Conservation (phyloP, 2,113 vertebrate species). For the Willisornis vidua region DNA sequence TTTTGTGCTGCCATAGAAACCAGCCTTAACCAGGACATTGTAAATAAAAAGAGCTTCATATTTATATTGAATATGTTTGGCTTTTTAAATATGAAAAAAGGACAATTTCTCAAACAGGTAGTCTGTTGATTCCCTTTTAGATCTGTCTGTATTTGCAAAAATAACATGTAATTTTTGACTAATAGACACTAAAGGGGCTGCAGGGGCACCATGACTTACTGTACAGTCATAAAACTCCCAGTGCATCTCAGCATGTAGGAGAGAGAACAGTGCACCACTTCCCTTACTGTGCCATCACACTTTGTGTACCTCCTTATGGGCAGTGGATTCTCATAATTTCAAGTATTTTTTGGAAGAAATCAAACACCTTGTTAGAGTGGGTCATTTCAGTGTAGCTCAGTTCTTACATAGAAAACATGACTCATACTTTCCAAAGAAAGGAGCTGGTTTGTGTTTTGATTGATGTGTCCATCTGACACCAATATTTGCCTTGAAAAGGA, state of each 20-base stretch:
- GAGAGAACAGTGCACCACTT: neutral
- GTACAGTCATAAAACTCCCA: neutral
- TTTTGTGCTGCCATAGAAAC: conserved; percentile 69
- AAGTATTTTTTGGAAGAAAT: neutral
- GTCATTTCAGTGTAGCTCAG: neutral
- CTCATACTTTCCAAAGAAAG: neutral
- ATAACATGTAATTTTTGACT: conserved; percentile 14
- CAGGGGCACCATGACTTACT: neutral
- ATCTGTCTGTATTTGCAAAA: neutral
- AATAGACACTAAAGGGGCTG: neutral
- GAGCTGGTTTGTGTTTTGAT: neutral
- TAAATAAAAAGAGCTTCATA: conserved; percentile 55
- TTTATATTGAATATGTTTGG: conserved; percentile 26
- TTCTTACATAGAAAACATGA: neutral
- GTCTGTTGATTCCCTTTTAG: neutral
- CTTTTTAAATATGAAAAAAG: conserved; percentile 46
- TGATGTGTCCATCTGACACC: neutral
- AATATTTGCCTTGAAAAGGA: neutral
- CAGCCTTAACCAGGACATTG: conserved; percentile 12
- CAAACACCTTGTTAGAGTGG: neutral
- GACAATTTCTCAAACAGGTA: neutral
- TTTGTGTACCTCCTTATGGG: neutral
- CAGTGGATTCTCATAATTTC: neutral
- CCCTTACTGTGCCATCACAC: neutral
- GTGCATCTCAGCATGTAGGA: neutral